These are phyloP conservation scores for Glyphotaelius pellucidus DNA, from an alignment of 2,888 invertebrate genomes.

Conservation along the genomic window DNA sequence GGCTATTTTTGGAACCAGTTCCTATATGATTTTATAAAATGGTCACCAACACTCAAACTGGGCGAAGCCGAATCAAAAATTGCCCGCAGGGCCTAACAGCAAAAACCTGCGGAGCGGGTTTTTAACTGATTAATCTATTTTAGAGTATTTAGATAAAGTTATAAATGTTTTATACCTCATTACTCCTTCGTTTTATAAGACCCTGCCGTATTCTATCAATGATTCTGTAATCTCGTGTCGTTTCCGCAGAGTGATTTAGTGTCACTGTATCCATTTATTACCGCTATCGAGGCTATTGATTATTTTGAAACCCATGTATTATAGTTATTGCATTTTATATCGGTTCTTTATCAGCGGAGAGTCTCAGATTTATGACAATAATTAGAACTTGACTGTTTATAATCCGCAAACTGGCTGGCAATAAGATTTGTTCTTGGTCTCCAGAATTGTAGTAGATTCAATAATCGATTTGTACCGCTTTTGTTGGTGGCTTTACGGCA, in stretches of 20 bases:
- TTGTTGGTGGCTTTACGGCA: neutral
- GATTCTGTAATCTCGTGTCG: neutral
- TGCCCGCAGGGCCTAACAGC: too few species aligned
- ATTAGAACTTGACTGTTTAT: neutral
- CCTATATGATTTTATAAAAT: too few species aligned
- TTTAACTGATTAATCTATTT: too few species aligned
- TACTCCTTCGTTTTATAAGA: neutral
- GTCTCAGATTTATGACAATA: neutral
- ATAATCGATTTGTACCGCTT: constrained; percentile 22
- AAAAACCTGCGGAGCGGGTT: too few species aligned
- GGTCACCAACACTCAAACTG: too few species aligned
- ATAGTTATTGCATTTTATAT: neutral
- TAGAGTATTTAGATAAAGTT: neutral
- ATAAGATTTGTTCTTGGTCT: neutral
- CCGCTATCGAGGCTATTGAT: neutral
- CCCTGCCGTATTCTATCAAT: neutral
- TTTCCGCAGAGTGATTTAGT: neutral
- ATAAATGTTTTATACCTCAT: neutral
- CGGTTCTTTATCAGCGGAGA: constrained; percentile 4
- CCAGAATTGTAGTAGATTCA: neutral
- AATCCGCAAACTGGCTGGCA: neutral
- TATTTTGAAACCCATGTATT: neutral
- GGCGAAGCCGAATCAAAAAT: too few species aligned
- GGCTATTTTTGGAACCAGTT: too few species aligned
- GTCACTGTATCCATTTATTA: neutral